phyloP scores from a whole-genome alignment of 1,140 invertebrate species.

The Platyscapa corneri region DNA sequence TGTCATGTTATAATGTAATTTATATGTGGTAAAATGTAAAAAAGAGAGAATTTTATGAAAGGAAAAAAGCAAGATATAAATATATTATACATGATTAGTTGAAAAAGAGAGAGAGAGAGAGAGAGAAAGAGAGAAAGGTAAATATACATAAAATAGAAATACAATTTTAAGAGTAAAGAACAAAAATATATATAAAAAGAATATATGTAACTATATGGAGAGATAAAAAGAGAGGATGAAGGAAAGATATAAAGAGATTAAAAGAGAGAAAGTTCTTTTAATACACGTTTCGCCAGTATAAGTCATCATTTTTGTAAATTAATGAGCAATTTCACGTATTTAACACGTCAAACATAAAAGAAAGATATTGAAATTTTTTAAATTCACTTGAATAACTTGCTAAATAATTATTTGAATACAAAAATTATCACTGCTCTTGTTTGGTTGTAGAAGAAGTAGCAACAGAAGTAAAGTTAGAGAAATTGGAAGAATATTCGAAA shows the following conservation, averaged over 20 bases:
- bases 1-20: too few species aligned
- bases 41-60: too few species aligned
- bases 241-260: too few species aligned
- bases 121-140: neutral
- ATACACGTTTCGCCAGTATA: neutral
- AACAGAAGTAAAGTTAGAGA: constrained; percentile 1
- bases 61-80: too few species aligned
- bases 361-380: neutral
- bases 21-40: too few species aligned
- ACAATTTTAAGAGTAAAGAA: too few species aligned
- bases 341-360: neutral
- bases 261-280: neutral
- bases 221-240: too few species aligned
- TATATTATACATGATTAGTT: too few species aligned
- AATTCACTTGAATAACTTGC: neutral
- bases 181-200: too few species aligned
- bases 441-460: constrained; percentile 22
- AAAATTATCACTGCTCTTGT: constrained; percentile 32
- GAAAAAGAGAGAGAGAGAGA: neutral
- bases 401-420: constrained; percentile 13
- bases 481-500: too few species aligned
- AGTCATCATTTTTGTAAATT: neutral
- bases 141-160: too few species aligned
- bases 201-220: too few species aligned
- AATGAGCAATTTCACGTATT: neutral